Conservation (phyloP, 2,797 vertebrate species). For the Petrocephalus schoutedeni region DNA sequence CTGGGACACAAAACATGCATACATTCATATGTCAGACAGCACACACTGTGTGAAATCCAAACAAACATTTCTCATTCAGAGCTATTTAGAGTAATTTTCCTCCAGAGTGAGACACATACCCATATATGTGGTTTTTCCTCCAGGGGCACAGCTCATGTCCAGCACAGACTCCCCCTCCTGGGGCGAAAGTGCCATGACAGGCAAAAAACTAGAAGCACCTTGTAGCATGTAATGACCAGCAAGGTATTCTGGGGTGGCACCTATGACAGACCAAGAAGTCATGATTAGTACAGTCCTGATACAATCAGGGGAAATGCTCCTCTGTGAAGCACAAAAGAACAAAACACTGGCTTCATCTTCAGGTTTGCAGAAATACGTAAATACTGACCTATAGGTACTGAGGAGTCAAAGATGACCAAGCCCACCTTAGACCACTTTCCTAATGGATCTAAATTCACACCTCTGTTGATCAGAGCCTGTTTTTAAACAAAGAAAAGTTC, state of each 20-base stretch:
- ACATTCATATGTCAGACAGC: neutral
- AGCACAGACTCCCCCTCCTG: conserved; percentile 89
- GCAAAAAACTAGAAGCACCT: conserved; percentile 90
- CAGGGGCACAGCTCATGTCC: conserved; percentile 95
- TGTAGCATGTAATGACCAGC: conserved; percentile 97
- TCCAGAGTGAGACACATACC: conserved; percentile 57
- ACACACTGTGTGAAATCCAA: neutral
- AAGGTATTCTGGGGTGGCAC: conserved; percentile 93
- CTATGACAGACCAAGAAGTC: conserved; percentile 49
- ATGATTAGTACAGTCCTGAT: neutral
- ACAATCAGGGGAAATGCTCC: neutral
- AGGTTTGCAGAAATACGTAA: neutral
- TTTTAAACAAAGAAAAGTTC: conserved; percentile 1
- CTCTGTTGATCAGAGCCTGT: conserved; percentile 93
- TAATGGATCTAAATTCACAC: conserved; percentile 91
- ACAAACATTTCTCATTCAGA: neutral
- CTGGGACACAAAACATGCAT: conserved; percentile 49
- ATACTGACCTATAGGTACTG: conserved; percentile 84
- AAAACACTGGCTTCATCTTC: neutral
- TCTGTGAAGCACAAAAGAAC: fast-evolving
- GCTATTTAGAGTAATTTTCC: neutral
- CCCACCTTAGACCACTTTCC: conserved; percentile 98
- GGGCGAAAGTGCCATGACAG: conserved; percentile 88
- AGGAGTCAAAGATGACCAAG: conserved; percentile 89
- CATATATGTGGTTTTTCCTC: conserved; percentile 94